Base-by-base conservation (phyloP, 1,140 invertebrate genomes). In the Dinoponera quadriceps region DNA sequence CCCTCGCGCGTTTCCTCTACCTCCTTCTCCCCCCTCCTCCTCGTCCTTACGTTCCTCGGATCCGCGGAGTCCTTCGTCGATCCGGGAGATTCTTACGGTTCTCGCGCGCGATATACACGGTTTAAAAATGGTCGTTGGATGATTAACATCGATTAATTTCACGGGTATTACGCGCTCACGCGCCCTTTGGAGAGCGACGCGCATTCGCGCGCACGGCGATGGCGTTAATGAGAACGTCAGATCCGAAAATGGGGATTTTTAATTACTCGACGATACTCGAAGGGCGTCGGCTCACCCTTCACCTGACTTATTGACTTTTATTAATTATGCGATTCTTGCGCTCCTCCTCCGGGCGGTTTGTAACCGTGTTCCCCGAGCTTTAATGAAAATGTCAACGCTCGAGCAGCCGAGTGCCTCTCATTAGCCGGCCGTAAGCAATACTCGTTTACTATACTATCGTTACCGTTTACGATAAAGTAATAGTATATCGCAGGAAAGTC, bases 351-450 rank as follows among this genome's bases (percentile, higher is more conserved):
- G 69, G 51, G 33, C 75, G 51, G 66, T 51, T 71, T 80, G 38
- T 80, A 80, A 71, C n/a, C 65, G 33, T 71, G 75, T 80, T 69
- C 75, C n/a, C 71, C 65, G 51, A 44, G 75, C 22, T 69, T 80
- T 80, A 80, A 80, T 80, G 75, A 80, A 71, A 80, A 55, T 71
- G 75, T 80, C 75, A 80, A 80, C 75, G 75, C 25, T 69, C 65
- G 69, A 54, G 13, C 60, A 44, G 49, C 16, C 48, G 54, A 57
- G 51, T 65, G 68, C 54, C 65, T 44, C 65, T 71, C 75, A 80
- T 80, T 80, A 80, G 75, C 51, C 54, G 44, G 69, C 54, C 75
- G 65, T 80, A 80, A 80, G 33, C 75, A 54, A 80, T 65, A 80
- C 75, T 33, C 66, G 65, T 57, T 80, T 44, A 51, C 75, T 44